Evolutionary conservation across 2,113 vertebrate genomes (phyloP).

Genomic region (Lontra canadensis): DNA sequence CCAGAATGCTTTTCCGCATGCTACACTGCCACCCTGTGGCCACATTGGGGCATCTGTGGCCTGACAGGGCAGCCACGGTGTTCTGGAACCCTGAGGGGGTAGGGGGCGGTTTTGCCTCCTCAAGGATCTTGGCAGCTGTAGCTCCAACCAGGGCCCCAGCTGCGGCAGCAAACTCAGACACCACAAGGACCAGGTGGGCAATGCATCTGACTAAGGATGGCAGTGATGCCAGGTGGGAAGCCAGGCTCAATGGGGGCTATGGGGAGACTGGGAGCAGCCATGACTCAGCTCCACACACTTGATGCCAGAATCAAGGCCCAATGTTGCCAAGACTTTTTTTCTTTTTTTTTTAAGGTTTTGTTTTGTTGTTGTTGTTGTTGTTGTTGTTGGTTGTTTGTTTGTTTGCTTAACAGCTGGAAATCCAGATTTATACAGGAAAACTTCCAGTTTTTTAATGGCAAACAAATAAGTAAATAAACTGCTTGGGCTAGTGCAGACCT

Average conservation of each 20-base stretch:
- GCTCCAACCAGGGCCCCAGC: background rate
- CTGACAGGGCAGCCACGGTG: background rate
- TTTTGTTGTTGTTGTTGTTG: too few species aligned
- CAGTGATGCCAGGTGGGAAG: background rate
- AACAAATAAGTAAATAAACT: background rate
- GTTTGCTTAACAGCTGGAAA: background rate
- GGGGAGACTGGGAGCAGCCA: background rate
- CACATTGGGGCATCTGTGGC: accelerated
- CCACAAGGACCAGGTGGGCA: background rate
- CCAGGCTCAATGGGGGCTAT: background rate
- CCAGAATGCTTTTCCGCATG: background rate
- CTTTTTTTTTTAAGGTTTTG: background rate
- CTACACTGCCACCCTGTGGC: conserved; percentile 10
- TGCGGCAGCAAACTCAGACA: background rate
- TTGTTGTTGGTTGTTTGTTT: too few species aligned
- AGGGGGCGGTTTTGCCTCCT: background rate
- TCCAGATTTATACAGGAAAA: background rate
- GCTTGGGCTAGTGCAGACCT: background rate
- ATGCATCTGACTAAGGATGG: background rate
- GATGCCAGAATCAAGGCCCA: background rate
- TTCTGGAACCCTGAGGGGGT: too few species aligned
- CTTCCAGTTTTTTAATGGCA: background rate
- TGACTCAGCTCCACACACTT: background rate
- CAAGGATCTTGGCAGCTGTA: background rate
- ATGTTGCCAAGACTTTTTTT: background rate